Conservation (phyloP, 2,113 vertebrate genomes). For the Progne subis region DNA sequence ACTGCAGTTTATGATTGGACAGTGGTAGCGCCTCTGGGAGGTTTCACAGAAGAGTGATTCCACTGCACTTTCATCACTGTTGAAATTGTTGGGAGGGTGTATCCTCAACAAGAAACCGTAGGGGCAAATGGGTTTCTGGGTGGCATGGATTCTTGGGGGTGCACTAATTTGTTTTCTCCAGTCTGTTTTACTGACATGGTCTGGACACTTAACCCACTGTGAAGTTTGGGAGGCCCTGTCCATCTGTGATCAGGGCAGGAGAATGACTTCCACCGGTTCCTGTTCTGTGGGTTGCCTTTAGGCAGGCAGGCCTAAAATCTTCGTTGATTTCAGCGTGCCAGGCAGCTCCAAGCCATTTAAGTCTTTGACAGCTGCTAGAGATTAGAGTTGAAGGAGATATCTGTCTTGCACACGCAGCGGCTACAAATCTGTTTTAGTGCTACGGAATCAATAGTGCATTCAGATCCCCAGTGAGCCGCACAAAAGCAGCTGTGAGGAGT, state of each 20-base stretch:
- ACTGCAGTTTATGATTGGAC: background rate
- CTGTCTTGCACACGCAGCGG: background rate
- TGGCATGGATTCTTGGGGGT: background rate
- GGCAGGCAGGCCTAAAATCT: background rate
- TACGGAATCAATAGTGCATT: conserved; percentile 46
- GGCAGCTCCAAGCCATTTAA: background rate
- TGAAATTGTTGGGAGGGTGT: background rate
- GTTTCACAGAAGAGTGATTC: background rate
- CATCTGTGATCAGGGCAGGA: background rate
- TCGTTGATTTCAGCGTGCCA: background rate
- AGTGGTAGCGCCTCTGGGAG: background rate
- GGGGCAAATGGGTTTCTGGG: background rate
- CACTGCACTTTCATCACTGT: background rate
- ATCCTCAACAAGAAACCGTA: background rate
- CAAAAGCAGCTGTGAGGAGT: conserved; percentile 59
- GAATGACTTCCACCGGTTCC: background rate
- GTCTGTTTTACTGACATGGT: background rate
- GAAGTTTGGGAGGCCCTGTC: background rate
- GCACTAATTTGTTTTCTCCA: background rate
- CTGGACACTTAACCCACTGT: background rate
- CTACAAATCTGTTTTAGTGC: conserved; percentile 21
- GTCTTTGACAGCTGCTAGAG: conserved; percentile 25
- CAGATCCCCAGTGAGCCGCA: conserved; percentile 8
- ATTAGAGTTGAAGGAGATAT: conserved; percentile 40
- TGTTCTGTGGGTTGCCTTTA: background rate